Evolutionary conservation across 2,888 invertebrate species (phyloP), one percentile per base, ranked within the genome.

Genomic region (Monopis laevigella): DNA sequence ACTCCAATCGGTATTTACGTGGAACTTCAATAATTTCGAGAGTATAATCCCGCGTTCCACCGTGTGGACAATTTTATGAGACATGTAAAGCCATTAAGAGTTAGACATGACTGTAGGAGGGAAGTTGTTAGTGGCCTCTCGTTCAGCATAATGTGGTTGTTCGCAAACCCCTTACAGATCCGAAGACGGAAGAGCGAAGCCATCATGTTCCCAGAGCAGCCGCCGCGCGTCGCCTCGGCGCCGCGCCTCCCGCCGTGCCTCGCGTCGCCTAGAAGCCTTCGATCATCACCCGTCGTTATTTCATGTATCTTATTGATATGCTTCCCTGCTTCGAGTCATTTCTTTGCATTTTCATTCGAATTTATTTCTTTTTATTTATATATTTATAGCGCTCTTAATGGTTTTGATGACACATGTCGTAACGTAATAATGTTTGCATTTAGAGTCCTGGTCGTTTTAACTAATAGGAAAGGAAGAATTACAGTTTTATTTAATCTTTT

Each of bases 121-220:
- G 74, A 77, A 78, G 77, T 62, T 58, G 60, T 56, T 56, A 42
- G 49, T 72, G 77, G 80, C 65, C 58, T 63, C 66, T 66, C 65
- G 78, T 68, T 74, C 78, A 77, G 69, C 74, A 80, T 80, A 78
- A 80, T 78, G 71, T 77, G 78, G 80, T 74, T 75, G 67, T 77
- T 73, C 78, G 72, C 78, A 77, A 77, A 65, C 64, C 77, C 74
- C 77, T 80, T 80, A 63, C 80, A 80, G 80, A 65, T 80, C 68
- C 67, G 71, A 73, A 62, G 54, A 49, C 53, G 48, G 67, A 70
- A 69, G 59, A 55, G 42, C 45, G 63, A 59, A 45, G 46, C 45
- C 46, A 39, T 43, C 45, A 39, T 10, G 24, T 16, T 26, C 24
- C 27, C 18, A 34, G 40, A 14, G 28, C 19, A 28, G 40, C 38